Base-by-base conservation (phyloP, 1,140 invertebrate genomes). In the Amyelois transitella region DNA sequence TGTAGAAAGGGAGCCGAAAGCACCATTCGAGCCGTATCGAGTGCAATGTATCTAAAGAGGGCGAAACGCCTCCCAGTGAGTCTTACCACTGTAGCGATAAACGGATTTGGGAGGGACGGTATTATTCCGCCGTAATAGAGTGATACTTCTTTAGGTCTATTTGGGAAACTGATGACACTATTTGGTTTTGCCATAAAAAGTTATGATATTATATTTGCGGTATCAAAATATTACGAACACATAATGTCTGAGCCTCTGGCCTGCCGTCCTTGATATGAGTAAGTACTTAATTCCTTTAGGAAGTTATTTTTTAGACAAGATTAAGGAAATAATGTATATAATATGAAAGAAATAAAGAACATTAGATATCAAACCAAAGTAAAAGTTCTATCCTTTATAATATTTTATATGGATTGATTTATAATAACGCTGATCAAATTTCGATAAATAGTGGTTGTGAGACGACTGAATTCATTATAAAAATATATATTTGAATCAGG, bases 161-260 rank as follows among this genome's bases (percentile, higher is more conserved):
- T 80, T 62, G 66, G 74, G 74, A 73, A 81, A 81, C 76, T 82
- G 74, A 85, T 82, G 77, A 74, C 69, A 80, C 78, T 77, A 81
- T 81, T 83, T 78, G 74, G 71, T 74, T 77, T 74, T 71, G 60
- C 67, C 76, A 79, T 84, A 81, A 84, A 84, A 84, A 76, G 74
- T 79, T 81, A 84, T 75, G 70, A 71, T 75, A 72, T 76, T 61
- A 72, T 71, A 66, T 69, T 74, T 72, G 71, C 51, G 61, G 67
- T 64, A 74, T 76, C 68, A 75, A 77, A 82, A 77, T 81, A 79
- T 75, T 71, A 73, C 64, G 52, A 57, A 75, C 67, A 75, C 72
- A 79, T 77, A 71, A 65, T 67, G 51, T 58, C 43, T 14, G 32
- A 38, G 22, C 47, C n/a, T 22, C 47, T 62, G 22, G 52, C 51